These are phyloP conservation scores for Stegodyphus mimosarum DNA, from an alignment of 1,140 invertebrate genomes.

Conservation along the genomic window DNA sequence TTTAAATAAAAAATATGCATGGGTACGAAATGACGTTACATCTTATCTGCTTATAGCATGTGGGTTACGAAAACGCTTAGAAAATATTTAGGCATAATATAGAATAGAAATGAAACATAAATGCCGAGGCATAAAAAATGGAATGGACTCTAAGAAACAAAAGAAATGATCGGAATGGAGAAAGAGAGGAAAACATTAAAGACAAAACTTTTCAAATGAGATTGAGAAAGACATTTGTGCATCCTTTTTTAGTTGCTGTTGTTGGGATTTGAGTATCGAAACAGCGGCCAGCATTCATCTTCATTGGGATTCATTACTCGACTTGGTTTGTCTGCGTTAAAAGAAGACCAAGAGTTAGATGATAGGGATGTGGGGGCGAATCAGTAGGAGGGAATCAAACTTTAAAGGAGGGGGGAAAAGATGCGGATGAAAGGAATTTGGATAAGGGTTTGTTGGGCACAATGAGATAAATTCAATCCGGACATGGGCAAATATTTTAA, in stretches of 20 bases:
- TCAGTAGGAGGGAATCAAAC: conserved; percentile 10
- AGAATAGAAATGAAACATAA: conserved; percentile 15
- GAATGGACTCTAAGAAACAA: conserved; percentile 23
- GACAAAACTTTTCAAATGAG: conserved; percentile 61
- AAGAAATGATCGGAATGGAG: conserved; percentile 21
- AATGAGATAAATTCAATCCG: conserved; percentile 44
- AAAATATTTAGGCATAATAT: conserved; percentile 41
- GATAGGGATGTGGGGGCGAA: conserved; percentile 15
- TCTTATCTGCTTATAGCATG: background rate
- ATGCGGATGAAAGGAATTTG: conserved; percentile 43
- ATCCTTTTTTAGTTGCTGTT: conserved; percentile 33
- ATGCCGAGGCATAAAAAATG: conserved; percentile 10
- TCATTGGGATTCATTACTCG: conserved; percentile 57
- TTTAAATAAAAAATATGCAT: no score
- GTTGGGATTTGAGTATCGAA: conserved; percentile 49
- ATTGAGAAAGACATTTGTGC: conserved; percentile 54
- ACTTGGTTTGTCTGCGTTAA: conserved; percentile 55
- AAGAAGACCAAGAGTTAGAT: conserved; percentile 47
- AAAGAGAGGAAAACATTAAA: conserved; percentile 44
- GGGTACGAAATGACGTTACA: no score
- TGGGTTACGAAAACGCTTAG: background rate
- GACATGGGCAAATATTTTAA: conserved; percentile 49
- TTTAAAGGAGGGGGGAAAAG: background rate
- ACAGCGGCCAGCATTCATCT: conserved; percentile 55
- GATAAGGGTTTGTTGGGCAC: conserved; percentile 34